Evolutionary conservation across 2,797 vertebrate genomes (phyloP).

Genomic region (Galago senegalensis): DNA sequence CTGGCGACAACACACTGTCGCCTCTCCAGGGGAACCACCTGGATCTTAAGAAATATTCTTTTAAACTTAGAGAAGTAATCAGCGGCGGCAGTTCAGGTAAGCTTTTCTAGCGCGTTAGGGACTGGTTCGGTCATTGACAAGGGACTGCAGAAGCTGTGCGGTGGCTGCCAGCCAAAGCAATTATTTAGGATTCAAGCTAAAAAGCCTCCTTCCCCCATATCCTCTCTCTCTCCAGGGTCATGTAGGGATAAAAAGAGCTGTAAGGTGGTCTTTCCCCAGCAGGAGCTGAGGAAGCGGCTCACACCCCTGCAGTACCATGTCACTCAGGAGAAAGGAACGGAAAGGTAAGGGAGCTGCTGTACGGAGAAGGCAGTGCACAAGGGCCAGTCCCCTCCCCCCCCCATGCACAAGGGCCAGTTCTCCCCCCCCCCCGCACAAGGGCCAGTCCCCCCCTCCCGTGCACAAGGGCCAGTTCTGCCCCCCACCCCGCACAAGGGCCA

Average conservation of each 20-base stretch:
- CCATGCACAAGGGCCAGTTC: constrained; percentile 30
- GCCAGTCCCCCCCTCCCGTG: background rate
- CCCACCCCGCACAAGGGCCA: background rate
- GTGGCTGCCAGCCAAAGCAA: constrained; percentile 88
- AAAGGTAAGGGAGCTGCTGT: constrained; percentile 91
- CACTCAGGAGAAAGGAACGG: constrained; percentile 98
- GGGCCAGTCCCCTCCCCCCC: constrained; percentile 51
- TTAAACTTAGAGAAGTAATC: constrained; percentile 86
- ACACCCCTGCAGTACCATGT: constrained; percentile 96
- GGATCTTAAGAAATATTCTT: constrained; percentile 81
- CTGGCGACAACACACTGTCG: constrained; percentile 88
- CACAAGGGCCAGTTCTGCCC: constrained; percentile 56
- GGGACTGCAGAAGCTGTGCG: constrained; percentile 87
- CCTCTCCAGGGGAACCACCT: constrained; percentile 84
- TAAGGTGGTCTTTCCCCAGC: constrained; percentile 94
- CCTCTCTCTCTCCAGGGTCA: constrained; percentile 92
- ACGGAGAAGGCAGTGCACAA: constrained; percentile 55
- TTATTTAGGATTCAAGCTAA: constrained; percentile 89
- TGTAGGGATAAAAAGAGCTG: constrained; percentile 95
- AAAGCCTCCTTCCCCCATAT: constrained; percentile 86
- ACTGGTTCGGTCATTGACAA: constrained; percentile 88
- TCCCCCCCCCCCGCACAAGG: constrained; percentile 7
- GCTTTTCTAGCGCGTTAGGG: constrained; percentile 85
- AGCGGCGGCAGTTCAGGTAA: constrained; percentile 86
- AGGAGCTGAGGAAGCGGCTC: constrained; percentile 96